Percentiles rank a stretch among this genome's conserved stretches.
These are phyloP conservation scores for Hylaea fasciaria DNA, from an alignment of 2,888 invertebrate species.

Conservation along the genomic window DNA sequence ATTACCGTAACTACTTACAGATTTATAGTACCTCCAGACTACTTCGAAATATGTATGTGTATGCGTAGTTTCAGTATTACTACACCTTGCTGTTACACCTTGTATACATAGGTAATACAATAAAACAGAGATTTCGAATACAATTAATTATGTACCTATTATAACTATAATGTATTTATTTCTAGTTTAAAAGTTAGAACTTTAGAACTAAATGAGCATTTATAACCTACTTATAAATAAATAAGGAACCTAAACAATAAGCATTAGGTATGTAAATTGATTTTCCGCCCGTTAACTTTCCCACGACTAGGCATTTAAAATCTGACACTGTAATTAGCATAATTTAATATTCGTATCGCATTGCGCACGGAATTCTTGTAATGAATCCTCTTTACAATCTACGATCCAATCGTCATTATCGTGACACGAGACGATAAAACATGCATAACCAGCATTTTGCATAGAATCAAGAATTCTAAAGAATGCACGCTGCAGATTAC, in stretches of 20 bases:
- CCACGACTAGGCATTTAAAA: constrained; percentile 19
- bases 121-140: too few species aligned
- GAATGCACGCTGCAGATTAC: constrained; percentile 7
- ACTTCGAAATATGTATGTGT: too few species aligned
- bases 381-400: constrained; percentile 13
- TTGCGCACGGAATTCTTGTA: constrained; percentile 13
- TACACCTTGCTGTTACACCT: too few species aligned
- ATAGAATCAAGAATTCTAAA: constrained; percentile 1
- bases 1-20: too few species aligned
- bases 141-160: too few species aligned
- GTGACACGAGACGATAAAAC: not conserved
- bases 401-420: constrained; percentile 23
- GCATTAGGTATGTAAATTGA: not conserved
- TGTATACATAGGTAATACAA: too few species aligned
- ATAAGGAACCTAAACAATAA: not conserved
- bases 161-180: too few species aligned
- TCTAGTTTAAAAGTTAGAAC: too few species aligned
- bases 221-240: not conserved
- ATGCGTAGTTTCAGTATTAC: too few species aligned
- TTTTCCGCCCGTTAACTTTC: constrained; percentile 25
- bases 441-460: not conserved
- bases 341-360: constrained; percentile 16
- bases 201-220: too few species aligned
- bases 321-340: constrained; percentile 21
- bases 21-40: too few species aligned